Conservation (phyloP, 2,113 vertebrate genomes). For the Triplophysa dalaica region DNA sequence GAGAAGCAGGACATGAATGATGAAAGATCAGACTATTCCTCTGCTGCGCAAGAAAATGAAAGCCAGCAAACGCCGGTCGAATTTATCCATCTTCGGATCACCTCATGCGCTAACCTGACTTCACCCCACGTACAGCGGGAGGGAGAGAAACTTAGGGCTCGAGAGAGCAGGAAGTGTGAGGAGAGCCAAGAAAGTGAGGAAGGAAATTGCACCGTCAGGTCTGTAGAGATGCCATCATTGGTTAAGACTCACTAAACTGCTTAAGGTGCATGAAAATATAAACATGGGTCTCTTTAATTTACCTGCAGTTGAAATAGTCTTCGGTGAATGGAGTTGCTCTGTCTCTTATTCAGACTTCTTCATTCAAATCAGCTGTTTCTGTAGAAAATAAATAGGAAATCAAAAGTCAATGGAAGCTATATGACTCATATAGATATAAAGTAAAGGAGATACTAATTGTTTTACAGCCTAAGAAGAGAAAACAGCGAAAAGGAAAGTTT, state of each 20-base stretch:
- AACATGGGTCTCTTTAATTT: constrained; percentile 6
- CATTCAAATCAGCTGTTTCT: constrained; percentile 30
- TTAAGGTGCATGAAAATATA: constrained; percentile 25
- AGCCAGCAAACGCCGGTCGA: constrained; percentile 34
- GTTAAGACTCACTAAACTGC: background rate
- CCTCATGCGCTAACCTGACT: constrained; percentile 44
- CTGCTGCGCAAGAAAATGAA: constrained; percentile 39
- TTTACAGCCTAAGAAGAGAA: too few relatives aligned
- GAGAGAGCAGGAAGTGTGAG: background rate
- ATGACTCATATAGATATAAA: too few relatives aligned
- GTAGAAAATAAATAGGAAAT: constrained; percentile 10
- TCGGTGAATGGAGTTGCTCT: constrained; percentile 3
- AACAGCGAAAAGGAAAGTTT: too few relatives aligned
- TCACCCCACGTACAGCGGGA: constrained; percentile 23
- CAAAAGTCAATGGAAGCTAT: constrained; percentile 10
- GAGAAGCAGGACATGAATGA: constrained; percentile 42
- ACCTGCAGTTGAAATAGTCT: background rate
- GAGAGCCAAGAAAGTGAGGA: background rate
- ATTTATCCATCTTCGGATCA: constrained; percentile 50
- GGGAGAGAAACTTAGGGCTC: constrained; percentile 5
- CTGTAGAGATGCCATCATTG: constrained; percentile 4
- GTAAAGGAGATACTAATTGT: too few relatives aligned
- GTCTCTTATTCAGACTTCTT: constrained; percentile 14
- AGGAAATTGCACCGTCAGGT: constrained; percentile 20
- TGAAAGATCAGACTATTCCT: constrained; percentile 40